Conservation (phyloP, 2,888 invertebrate species). For the Pandemis heparana region DNA sequence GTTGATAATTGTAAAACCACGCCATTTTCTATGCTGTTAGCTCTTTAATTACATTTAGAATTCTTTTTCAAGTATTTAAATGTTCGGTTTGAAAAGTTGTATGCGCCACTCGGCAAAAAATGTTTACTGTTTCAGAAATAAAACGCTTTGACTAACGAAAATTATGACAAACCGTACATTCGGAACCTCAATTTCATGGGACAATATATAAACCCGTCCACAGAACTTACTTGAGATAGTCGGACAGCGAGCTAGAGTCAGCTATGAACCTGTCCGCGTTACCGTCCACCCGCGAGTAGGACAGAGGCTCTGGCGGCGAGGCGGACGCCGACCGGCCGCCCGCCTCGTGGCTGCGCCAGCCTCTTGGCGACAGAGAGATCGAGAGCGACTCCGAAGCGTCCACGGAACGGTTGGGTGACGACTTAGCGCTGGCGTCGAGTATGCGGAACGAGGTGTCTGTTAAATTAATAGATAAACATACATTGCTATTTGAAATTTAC, state of each 20-base stretch:
- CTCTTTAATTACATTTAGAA: too few relatives aligned
- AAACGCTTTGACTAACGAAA: too few relatives aligned
- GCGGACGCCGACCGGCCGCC: conserved; percentile 32
- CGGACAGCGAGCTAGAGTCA: conserved; percentile 14
- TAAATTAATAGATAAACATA: background rate
- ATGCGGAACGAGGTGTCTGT: conserved; percentile 39
- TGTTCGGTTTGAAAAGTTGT: too few relatives aligned
- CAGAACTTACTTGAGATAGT: conserved; percentile 30
- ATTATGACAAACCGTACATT: too few relatives aligned
- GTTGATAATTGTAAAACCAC: too few relatives aligned
- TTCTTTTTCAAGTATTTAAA: too few relatives aligned
- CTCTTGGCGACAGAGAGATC: conserved; percentile 22
- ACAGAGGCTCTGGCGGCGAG: conserved; percentile 28
- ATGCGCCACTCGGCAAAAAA: too few relatives aligned
- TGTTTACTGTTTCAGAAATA: too few relatives aligned
- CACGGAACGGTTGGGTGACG: background rate
- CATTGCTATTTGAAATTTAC: too few relatives aligned
- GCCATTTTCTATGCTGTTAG: too few relatives aligned
- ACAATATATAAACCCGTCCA: too few relatives aligned
- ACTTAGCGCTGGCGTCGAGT: conserved; percentile 7
- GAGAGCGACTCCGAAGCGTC: conserved; percentile 21
- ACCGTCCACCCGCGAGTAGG: background rate
- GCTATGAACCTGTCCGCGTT: conserved; percentile 32
- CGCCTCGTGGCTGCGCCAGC: conserved; percentile 27
- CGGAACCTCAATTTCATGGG: too few relatives aligned